These are phyloP conservation scores for Ginglymostoma cirratum DNA, from an alignment of 2,113 vertebrate species.

Conservation along the genomic window DNA sequence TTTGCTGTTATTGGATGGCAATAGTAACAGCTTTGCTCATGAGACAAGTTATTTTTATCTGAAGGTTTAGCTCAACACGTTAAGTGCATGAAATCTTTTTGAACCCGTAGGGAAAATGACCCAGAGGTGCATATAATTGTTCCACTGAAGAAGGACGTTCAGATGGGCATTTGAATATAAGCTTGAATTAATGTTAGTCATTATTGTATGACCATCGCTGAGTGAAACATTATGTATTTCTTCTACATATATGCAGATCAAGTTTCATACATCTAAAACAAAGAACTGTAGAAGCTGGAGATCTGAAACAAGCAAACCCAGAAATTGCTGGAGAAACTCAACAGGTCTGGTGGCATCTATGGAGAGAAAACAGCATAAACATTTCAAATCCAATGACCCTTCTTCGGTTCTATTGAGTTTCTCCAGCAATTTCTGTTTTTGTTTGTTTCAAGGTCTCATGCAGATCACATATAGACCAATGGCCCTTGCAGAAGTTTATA, in stretches of 20 bases:
- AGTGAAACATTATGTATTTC: neutral
- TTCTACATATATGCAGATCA: neutral
- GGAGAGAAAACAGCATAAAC: no score
- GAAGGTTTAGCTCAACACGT: neutral
- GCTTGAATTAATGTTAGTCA: neutral
- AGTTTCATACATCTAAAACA: no score
- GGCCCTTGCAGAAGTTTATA: neutral
- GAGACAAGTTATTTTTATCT: neutral
- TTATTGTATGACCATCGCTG: neutral
- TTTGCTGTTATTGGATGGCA: neutral
- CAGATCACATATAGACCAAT: no score
- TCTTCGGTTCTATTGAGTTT: no score
- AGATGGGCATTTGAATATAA: neutral
- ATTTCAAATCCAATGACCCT: no score
- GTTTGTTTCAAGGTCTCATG: no score
- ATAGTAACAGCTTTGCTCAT: neutral
- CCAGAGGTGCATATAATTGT: neutral
- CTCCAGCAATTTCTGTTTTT: no score
- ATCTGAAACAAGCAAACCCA: no score
- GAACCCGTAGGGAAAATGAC: neutral
- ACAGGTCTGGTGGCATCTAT: no score
- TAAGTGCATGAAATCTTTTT: neutral
- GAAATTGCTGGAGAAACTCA: no score
- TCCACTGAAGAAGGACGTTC: neutral
- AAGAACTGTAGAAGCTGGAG: no score